phyloP scores from a whole-genome alignment of 2,888 invertebrate genomes.

The Morpho helenor region DNA sequence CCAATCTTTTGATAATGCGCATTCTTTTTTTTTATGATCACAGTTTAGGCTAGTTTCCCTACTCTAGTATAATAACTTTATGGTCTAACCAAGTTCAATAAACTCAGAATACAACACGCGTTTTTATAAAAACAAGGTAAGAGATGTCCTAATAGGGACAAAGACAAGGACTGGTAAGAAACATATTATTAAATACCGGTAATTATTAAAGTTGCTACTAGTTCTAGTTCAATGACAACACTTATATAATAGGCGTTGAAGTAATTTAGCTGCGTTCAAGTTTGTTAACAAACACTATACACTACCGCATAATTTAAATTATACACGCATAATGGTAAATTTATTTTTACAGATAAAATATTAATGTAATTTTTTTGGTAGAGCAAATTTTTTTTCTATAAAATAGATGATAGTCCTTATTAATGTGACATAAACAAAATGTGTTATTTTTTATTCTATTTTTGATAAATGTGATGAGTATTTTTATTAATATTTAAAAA shows the following conservation, averaged over 20 bases:
- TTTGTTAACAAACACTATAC: neutral
- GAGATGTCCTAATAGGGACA: constrained; percentile 3
- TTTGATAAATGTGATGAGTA: too few species aligned
- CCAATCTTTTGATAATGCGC: too few species aligned
- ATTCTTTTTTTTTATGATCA: too few species aligned
- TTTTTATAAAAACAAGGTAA: constrained; percentile 3
- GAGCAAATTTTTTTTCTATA: too few species aligned
- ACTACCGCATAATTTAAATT: neutral
- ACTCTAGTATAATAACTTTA: too few species aligned
- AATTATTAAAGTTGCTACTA: constrained; percentile 6
- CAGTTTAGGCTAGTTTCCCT: too few species aligned
- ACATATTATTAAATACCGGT: constrained; percentile 1
- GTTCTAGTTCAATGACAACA: constrained; percentile 9
- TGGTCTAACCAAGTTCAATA: too few species aligned
- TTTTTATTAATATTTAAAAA: too few species aligned
- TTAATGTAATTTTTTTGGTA: neutral
- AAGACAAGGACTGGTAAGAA: constrained; percentile 9
- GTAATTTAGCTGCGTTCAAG: neutral
- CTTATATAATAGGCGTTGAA: constrained; percentile 2
- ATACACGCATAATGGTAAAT: neutral
- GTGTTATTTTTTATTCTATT: too few species aligned
- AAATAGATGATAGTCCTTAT: too few species aligned
- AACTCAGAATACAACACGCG: neutral
- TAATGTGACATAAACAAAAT: too few species aligned
- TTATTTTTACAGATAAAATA: neutral